Percentiles rank a stretch among this genome's conserved stretches.
phyloP scores from a whole-genome alignment of 1,140 invertebrate species.

The Drepana arcuata region DNA sequence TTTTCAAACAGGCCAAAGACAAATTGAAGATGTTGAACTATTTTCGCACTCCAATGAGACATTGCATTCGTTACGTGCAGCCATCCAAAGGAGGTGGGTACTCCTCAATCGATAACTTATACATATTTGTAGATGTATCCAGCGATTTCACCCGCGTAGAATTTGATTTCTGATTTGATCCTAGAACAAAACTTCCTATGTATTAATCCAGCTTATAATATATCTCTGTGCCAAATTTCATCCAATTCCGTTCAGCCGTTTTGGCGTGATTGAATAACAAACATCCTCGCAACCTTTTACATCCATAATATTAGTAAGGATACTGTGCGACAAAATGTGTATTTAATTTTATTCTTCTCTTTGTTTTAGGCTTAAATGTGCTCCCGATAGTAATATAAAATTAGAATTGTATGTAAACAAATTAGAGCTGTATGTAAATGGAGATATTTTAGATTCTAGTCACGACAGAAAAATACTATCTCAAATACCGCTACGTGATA shows the following conservation, averaged over 20 bases:
- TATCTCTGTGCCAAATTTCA: no score
- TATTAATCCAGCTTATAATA: no score
- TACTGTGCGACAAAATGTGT: no score
- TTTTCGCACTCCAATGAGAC: constrained; percentile 96
- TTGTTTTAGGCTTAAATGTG: constrained; percentile 76
- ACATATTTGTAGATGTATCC: no score
- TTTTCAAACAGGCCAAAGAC: constrained; percentile 87
- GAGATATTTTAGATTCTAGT: constrained; percentile 87
- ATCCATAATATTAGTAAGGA: no score
- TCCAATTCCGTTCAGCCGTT: no score
- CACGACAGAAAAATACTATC: constrained; percentile 92
- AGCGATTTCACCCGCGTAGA: no score
- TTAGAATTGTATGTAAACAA: constrained; percentile 91
- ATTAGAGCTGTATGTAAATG: constrained; percentile 92
- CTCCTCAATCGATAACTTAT: neutral
- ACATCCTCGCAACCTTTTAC: no score
- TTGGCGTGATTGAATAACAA: no score
- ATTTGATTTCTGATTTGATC: no score
- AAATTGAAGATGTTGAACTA: constrained; percentile 93
- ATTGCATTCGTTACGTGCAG: constrained; percentile 80
- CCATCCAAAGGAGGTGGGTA: constrained; percentile 58
- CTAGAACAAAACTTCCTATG: no score
- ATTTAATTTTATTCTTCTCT: no score
- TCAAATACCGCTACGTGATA: constrained; percentile 90
- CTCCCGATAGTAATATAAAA: constrained; percentile 82